Percentiles rank a stretch among this genome's conserved stretches.
Conservation (phyloP, 2,888 invertebrate genomes). For the Dasysyrphus tricinctus region DNA sequence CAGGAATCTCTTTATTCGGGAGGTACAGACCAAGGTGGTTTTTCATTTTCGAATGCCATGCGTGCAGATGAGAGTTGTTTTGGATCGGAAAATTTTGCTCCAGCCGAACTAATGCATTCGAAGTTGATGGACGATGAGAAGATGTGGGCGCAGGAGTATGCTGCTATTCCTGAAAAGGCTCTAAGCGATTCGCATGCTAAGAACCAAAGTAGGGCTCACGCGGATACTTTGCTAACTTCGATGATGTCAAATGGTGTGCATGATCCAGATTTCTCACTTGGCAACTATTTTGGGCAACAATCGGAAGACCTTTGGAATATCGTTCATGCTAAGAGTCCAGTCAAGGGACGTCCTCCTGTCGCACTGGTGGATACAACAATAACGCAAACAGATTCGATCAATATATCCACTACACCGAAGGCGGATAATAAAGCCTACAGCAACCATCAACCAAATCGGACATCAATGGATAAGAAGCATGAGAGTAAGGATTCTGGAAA, state of each 20-base stretch:
- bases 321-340: constrained; percentile 77
- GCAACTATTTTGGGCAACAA: constrained; percentile 80
- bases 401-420: constrained; percentile 77
- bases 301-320: constrained; percentile 81
- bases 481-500: constrained; percentile 78
- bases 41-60: constrained; percentile 56
- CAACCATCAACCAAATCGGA: constrained; percentile 47
- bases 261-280: constrained; percentile 81
- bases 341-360: constrained; percentile 76
- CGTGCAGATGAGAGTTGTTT: constrained; percentile 68
- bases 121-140: constrained; percentile 81
- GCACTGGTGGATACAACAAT: constrained; percentile 76
- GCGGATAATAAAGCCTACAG: constrained; percentile 80
- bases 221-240: constrained; percentile 76
- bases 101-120: constrained; percentile 81
- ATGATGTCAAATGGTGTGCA: constrained; percentile 76
- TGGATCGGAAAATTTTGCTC: constrained; percentile 78
- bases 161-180: constrained; percentile 80
- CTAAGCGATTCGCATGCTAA: constrained; percentile 77
- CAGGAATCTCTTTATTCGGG: constrained; percentile 47
- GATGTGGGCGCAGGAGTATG: constrained; percentile 81
- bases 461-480: constrained; percentile 70
- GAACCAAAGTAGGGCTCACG: constrained; percentile 21
- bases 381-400: constrained; percentile 40
- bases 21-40: constrained; percentile 23